Evolutionary conservation across 2,113 vertebrate genomes (phyloP), one percentile per base, ranked within the genome.

Genomic region (Xenopus laevis): DNA sequence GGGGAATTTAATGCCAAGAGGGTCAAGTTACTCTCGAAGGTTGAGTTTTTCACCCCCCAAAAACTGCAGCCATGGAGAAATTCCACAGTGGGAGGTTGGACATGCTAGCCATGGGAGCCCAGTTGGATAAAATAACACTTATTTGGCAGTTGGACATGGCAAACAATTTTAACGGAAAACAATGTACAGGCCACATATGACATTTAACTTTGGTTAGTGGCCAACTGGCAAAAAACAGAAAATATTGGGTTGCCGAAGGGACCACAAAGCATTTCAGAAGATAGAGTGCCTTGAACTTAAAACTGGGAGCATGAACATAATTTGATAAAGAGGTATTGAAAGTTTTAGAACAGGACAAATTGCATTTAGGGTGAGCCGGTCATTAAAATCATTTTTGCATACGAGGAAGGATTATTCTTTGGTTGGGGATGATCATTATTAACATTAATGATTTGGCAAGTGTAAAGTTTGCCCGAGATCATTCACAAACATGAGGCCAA

Each of bases 11-110:
- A 69, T 77, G 47, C 58, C 33, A 40, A 33, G 60, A 57, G 10
- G 17, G 63, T 18, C 17, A 60, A 77, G 47, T 58, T 70, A 68
- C 44, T 60, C n/a, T 16, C 30, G n/a, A 44, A 61, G 44, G 16
- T 17, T 68, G 23, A 4, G 4, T 50, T 52, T 46, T 58, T 44
- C 8, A 50, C 47, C 12, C 27, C 60, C 2, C 68, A 50, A 52
- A 40, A 20, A 27, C 23, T 17, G 47, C 57, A 75, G 23, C 18
- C 0, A 13, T 62, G 57, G 27, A 60, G 17, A 65, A 23, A 68
- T 27, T 33, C 15, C 66, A 68, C 30, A 4, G 21, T 18, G 33
- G 2, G 40, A 65, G 45, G 16, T n/a, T 16, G 17, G n/a, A 45
- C 23, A 40, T 18, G 10, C 15, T 12, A 50, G 47, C 15, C 47